These are phyloP conservation scores for Chaunax sp. DNA, from an alignment of 2,797 vertebrate genomes.

Conservation along the genomic window DNA sequence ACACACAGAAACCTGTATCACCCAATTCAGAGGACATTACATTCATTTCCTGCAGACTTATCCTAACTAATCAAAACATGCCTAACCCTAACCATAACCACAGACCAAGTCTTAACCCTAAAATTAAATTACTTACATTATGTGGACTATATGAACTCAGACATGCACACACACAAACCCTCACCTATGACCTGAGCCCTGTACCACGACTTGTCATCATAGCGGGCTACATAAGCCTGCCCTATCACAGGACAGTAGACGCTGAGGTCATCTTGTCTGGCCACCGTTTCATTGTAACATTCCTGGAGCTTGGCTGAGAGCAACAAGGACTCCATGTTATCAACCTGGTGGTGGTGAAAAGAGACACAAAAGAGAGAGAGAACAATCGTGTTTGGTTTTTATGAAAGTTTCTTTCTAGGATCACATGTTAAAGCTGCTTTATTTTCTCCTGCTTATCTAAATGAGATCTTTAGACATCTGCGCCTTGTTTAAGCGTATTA, in stretches of 20 bases:
- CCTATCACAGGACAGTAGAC: slow-evolving; percentile 76
- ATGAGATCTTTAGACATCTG: too few species aligned
- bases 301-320: slow-evolving; percentile 79
- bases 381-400: too few species aligned
- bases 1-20: too few species aligned
- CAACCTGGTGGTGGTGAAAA: slow-evolving; percentile 58
- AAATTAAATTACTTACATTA: too few species aligned
- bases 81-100: too few species aligned
- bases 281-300: slow-evolving; percentile 60
- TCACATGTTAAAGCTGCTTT: background rate
- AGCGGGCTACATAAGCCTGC: slow-evolving; percentile 79
- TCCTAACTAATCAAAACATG: too few species aligned
- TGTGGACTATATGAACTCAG: too few species aligned
- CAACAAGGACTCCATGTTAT: slow-evolving; percentile 79
- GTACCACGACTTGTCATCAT: slow-evolving; percentile 77
- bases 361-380: background rate
- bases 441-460: too few species aligned
- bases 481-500: background rate
- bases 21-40: too few species aligned
- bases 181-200: slow-evolving; percentile 80
- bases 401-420: background rate
- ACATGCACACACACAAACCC: slow-evolving; percentile 5
- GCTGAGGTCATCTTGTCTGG: slow-evolving; percentile 45
- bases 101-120: too few species aligned
- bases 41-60: too few species aligned